These are phyloP conservation scores for Lophochroa leadbeateri DNA, from an alignment of 2,113 vertebrate genomes.

Conservation along the genomic window DNA sequence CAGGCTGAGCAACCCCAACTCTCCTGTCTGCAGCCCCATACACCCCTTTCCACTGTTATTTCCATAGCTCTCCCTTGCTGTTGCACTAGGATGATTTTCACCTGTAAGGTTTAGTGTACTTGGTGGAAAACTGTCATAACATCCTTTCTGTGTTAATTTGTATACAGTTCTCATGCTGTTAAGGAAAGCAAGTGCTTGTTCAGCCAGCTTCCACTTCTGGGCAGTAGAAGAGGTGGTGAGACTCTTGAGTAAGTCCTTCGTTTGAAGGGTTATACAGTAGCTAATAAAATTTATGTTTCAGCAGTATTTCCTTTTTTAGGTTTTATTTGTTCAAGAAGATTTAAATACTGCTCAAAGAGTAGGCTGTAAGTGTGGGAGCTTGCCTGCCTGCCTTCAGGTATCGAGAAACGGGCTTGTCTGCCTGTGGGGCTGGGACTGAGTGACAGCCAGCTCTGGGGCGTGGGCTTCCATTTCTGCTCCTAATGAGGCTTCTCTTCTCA, in stretches of 20 bases:
- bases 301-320: not conserved
- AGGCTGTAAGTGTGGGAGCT: not conserved
- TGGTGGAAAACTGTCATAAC: not conserved
- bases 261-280: not conserved
- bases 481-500: not conserved
- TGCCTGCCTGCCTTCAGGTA: not conserved
- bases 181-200: not conserved
- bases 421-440: not conserved
- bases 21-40: not conserved
- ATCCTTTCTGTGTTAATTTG: not conserved
- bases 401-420: fast-evolving
- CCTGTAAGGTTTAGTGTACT: not conserved
- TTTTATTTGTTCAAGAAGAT: not conserved
- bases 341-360: not conserved
- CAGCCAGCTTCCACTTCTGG: not conserved
- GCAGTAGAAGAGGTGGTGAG: not conserved
- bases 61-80: not conserved
- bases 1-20: not conserved
- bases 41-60: not conserved
- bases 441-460: not conserved
- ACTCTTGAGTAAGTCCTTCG: not conserved
- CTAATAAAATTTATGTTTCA: not conserved
- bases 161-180: not conserved
- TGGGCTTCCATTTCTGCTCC: not conserved
- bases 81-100: not conserved